Evolutionary conservation across 2,113 vertebrate genomes (phyloP).

Genomic region (Brienomyrus brachyistius): DNA sequence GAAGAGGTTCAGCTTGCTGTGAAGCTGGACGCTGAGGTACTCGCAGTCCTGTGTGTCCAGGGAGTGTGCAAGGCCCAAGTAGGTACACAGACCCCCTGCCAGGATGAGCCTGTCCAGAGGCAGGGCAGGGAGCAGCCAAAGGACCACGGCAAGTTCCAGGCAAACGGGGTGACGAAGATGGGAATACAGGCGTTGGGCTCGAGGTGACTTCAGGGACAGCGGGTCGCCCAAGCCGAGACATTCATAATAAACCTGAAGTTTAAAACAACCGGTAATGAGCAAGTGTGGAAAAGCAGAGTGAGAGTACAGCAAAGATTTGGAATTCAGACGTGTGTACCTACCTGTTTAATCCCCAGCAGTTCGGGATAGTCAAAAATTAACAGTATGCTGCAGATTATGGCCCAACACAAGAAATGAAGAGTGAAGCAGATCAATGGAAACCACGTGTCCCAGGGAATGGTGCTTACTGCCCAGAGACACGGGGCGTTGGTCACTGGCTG

Average conservation of each 20-base stretch:
- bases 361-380: slow-evolving; percentile 83
- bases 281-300: background rate
- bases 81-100: slow-evolving; percentile 63
- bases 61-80: slow-evolving; percentile 70
- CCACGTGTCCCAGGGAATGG: slow-evolving; percentile 72
- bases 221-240: slow-evolving; percentile 75
- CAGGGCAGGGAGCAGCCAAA: slow-evolving; percentile 77
- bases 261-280: background rate
- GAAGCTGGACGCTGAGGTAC: slow-evolving; percentile 69
- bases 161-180: slow-evolving; percentile 82
- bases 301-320: background rate
- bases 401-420: slow-evolving; percentile 78
- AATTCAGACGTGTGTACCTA: slow-evolving; percentile 28
- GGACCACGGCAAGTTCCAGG: slow-evolving; percentile 71
- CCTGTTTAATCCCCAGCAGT: slow-evolving; percentile 84
- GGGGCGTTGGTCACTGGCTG: slow-evolving; percentile 67
- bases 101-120: slow-evolving; percentile 74
- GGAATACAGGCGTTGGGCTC: slow-evolving; percentile 66
- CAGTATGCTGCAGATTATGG: slow-evolving; percentile 81
- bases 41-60: slow-evolving; percentile 75
- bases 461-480: slow-evolving; percentile 72
- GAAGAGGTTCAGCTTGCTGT: slow-evolving; percentile 67
- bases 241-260: slow-evolving; percentile 73
- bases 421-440: slow-evolving; percentile 76
- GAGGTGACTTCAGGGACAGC: slow-evolving; percentile 64